Conservation (phyloP, 2,113 vertebrate species). For the Entomyzon cyanotis region DNA sequence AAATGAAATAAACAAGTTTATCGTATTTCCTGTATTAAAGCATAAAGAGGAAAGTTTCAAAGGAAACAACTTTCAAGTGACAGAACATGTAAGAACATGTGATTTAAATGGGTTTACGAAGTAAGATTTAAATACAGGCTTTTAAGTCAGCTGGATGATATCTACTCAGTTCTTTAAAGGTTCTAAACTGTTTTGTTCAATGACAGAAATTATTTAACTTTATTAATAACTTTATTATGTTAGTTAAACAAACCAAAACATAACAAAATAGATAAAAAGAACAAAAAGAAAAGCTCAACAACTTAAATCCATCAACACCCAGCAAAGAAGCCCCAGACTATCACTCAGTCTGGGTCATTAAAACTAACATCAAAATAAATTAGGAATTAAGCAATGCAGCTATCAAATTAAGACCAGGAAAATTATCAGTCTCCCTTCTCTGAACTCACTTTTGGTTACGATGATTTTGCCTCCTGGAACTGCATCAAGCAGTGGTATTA, state of each 20-base stretch:
- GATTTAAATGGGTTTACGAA: slow-evolving; percentile 43
- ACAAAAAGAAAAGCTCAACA: neutral
- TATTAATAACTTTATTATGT: slow-evolving; percentile 4
- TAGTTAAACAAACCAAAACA: slow-evolving; percentile 30
- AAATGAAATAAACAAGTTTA: slow-evolving; percentile 77
- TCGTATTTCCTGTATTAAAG: slow-evolving; percentile 61
- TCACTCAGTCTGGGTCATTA: neutral
- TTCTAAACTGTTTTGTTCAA: slow-evolving; percentile 1
- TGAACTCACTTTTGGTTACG: neutral
- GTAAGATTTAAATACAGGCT: slow-evolving; percentile 34
- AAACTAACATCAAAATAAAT: neutral
- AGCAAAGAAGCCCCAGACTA: neutral
- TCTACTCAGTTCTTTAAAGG: neutral
- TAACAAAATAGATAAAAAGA: slow-evolving; percentile 17
- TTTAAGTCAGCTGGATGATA: slow-evolving; percentile 45
- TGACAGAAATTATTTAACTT: neutral
- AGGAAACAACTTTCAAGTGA: slow-evolving; percentile 52
- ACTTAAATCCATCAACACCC: slow-evolving; percentile 43
- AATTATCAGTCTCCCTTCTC: neutral
- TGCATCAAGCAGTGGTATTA: neutral
- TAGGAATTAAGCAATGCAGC: slow-evolving; percentile 16
- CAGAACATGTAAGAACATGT: slow-evolving; percentile 29
- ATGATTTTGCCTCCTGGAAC: slow-evolving; percentile 11
- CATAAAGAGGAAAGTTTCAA: slow-evolving; percentile 56
- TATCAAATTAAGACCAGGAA: neutral